Base-by-base conservation (phyloP, 2,888 invertebrate species). In the Julus scanicus region DNA sequence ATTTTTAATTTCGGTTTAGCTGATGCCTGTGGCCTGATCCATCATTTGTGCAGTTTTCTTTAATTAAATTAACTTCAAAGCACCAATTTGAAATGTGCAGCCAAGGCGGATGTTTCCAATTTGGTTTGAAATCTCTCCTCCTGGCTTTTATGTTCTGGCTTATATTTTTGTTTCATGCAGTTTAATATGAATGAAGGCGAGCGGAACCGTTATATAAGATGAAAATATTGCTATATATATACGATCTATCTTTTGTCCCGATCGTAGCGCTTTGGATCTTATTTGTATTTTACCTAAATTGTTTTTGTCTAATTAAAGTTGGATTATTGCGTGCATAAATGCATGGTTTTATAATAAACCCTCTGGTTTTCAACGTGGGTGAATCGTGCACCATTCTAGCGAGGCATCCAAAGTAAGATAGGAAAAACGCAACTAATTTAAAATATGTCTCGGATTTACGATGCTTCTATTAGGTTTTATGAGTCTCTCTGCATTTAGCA, bases 21-120 rank as follows among this genome's bases (percentile, higher is more conserved):
- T 71, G 71, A 71, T 71, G 71, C 71, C 71, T 71, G 71, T 71
- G 71, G 71, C 71, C 71, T 71, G 71, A 71, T 71, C 71, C 71
- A 71, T 71, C 71, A 71, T 71, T 71, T 20, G 71, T 17, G 71
- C 71, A 71, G 71, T 71, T 71, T 71, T 71, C 71, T 71, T 71
- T 71, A 71, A 71, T 71, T 71, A 71, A 71, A 71, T 71, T 71
- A 71, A 71, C 20, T 71, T 29, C 20, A 71, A 71, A 71, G 71
- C 71, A 71, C 71, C 71, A 71, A 71, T 71, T 71, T 71, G 71
- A 71, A 71, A 71, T 71, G 71, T 29, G 71, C 71, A 29, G 71
- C 20, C 71, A 29, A 71, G 71, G 71, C 20, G 71, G 71, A 71
- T 71, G 71, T 71, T 71, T 71, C 71, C 71, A 71, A 71, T 71